These are phyloP conservation scores for Gallinago undulata DNA, from an alignment of 2,113 vertebrate genomes.

Conservation along the genomic window DNA sequence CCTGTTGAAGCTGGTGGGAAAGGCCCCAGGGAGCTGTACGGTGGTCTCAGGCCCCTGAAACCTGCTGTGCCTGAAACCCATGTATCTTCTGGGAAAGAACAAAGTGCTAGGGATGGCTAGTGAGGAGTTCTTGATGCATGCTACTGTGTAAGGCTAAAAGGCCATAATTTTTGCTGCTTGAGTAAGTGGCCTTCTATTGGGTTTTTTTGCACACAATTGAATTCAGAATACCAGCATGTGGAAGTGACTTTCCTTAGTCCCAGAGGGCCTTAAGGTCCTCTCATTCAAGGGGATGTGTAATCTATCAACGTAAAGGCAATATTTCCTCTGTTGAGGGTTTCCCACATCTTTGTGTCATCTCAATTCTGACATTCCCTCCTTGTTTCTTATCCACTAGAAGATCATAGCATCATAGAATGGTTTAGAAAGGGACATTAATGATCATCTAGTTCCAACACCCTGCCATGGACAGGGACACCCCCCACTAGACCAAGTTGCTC, in stretches of 20 bases:
- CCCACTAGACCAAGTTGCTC: neutral
- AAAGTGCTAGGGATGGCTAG: neutral
- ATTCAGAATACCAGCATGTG: neutral
- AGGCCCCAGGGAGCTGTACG: neutral
- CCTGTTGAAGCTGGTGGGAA: neutral
- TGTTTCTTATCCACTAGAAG: neutral
- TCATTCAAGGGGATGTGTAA: neutral
- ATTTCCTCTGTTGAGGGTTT: neutral
- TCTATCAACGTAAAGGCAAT: neutral
- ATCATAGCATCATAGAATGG: neutral
- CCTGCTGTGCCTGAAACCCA: accelerated
- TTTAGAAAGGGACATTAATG: neutral
- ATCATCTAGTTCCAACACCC: neutral
- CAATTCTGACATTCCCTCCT: neutral
- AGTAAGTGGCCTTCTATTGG: neutral
- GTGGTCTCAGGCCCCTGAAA: neutral
- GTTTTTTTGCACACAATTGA: neutral
- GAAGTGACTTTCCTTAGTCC: neutral
- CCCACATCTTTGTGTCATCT: neutral
- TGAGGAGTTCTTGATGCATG: neutral
- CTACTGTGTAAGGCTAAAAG: neutral
- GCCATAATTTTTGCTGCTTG: neutral
- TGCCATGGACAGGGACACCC: neutral
- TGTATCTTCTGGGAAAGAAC: neutral
- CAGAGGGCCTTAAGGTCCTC: neutral